Conservation (phyloP, 2,113 vertebrate genomes). For the Empidonax alnorum region DNA sequence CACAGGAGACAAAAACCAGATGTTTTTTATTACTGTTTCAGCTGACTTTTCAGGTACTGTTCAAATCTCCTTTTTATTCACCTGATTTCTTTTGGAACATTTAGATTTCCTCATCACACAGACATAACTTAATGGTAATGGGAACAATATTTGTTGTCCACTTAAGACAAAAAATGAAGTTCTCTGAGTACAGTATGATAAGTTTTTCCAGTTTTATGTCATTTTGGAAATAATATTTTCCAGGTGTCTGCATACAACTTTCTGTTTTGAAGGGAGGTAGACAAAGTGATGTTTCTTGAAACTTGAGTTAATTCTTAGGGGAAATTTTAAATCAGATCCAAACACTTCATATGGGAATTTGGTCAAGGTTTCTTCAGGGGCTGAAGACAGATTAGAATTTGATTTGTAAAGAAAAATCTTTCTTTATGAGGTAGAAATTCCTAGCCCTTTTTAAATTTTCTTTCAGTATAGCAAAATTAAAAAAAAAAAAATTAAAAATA, state of each 20-base stretch:
- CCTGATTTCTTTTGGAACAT: not conserved
- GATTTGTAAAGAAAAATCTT: not conserved
- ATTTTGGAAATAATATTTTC: slow-evolving; percentile 23
- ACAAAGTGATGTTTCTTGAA: not conserved
- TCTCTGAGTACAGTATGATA: not conserved
- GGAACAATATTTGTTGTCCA: not conserved
- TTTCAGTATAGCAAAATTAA: not conserved
- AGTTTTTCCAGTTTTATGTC: not conserved
- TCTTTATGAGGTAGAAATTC: not conserved
- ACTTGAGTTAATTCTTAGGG: not conserved
- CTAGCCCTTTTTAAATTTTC: not conserved
- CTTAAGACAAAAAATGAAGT: not conserved
- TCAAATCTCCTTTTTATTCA: not conserved
- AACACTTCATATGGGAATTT: not conserved
- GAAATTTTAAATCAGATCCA: not conserved
- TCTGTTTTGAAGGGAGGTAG: not conserved
- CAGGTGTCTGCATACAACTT: not conserved
- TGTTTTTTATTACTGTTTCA: not conserved
- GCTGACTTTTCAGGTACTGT: not conserved
- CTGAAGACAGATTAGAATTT: not conserved
- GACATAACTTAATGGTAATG: not conserved
- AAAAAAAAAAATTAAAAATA: not conserved
- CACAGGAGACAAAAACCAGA: not conserved
- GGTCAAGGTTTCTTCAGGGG: not conserved
- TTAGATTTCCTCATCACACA: not conserved